Evolutionary conservation across 2,888 invertebrate genomes (phyloP).

Genomic region (Drosophila longiperda): DNA sequence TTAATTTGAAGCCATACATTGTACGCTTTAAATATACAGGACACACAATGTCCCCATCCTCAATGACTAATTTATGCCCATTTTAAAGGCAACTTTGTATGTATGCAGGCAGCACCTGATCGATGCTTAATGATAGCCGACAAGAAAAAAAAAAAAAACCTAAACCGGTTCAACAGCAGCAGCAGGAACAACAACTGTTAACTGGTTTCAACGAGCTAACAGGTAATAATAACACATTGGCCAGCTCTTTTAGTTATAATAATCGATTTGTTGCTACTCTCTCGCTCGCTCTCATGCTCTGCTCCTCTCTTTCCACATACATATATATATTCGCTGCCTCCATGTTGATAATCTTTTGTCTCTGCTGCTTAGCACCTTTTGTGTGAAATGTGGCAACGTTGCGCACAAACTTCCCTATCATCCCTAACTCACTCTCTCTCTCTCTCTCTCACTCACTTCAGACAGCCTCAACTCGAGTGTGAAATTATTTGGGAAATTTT

Average conservation of each 20-base stretch:
- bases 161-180: conserved; percentile 48
- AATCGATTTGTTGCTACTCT: conserved; percentile 68
- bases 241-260: conserved; percentile 60
- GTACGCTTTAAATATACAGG: conserved; percentile 70
- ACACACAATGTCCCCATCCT: conserved; percentile 35
- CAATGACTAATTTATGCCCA: conserved; percentile 51
- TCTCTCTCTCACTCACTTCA: neutral
- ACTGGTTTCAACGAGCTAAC: conserved; percentile 59
- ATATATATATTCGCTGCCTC: neutral
- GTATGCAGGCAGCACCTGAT: conserved; percentile 47
- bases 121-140: conserved; percentile 52
- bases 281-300: conserved; percentile 16
- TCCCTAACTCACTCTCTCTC: conserved; percentile 8
- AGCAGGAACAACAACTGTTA: conserved; percentile 35
- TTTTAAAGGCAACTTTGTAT: conserved; percentile 33
- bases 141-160: conserved; percentile 16
- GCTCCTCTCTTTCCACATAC: neutral
- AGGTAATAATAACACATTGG: conserved; percentile 48
- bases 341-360: conserved; percentile 67
- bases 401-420: conserved; percentile 32
- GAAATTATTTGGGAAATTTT: conserved; percentile 80
- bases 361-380: conserved; percentile 73
- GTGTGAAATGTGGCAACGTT: conserved; percentile 68
- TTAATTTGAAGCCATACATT: conserved; percentile 65
- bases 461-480: conserved; percentile 68